Percentiles rank a stretch among this genome's conserved stretches.
These are phyloP conservation scores for Xanthorhoe spadicearia DNA, from an alignment of 2,888 invertebrate species.

Conservation along the genomic window DNA sequence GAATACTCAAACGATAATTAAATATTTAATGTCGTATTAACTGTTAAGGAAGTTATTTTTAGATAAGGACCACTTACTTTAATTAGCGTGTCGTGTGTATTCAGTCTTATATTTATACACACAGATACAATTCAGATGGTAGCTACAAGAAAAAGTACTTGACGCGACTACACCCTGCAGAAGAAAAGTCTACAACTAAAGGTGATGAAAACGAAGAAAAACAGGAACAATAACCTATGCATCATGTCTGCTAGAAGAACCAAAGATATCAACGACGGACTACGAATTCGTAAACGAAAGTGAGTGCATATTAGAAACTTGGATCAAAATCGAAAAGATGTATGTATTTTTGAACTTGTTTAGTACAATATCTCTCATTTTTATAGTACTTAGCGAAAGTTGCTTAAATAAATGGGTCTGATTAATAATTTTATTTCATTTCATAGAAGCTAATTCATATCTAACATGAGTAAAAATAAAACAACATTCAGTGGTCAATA, in stretches of 20 bases:
- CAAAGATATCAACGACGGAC: conserved; percentile 1
- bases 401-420: conserved; percentile 18
- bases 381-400: conserved; percentile 13
- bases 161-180: conserved; percentile 36
- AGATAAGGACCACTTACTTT: too few relatives aligned
- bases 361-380: not conserved
- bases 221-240: conserved; percentile 6
- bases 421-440: too few relatives aligned
- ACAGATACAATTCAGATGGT: conserved; percentile 85
- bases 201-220: conserved; percentile 36
- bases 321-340: not conserved
- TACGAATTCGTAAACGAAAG: not conserved
- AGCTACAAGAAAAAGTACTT: conserved; percentile 86
- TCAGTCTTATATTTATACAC: not conserved
- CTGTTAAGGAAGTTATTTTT: too few relatives aligned
- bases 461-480: not conserved
- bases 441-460: too few relatives aligned
- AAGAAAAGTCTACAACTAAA: conserved; percentile 33
- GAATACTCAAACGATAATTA: too few relatives aligned
- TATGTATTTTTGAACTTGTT: not conserved
- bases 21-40: too few relatives aligned
- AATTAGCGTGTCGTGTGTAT: too few relatives aligned
- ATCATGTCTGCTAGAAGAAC: not conserved
- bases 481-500: not conserved
- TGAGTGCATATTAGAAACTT: not conserved